A percentile compares a stretch with the other conserved stretches of the same genome.
These are phyloP conservation scores for Sitobion miscanthi DNA, from an alignment of 1,140 invertebrate genomes.

Conservation along the genomic window DNA sequence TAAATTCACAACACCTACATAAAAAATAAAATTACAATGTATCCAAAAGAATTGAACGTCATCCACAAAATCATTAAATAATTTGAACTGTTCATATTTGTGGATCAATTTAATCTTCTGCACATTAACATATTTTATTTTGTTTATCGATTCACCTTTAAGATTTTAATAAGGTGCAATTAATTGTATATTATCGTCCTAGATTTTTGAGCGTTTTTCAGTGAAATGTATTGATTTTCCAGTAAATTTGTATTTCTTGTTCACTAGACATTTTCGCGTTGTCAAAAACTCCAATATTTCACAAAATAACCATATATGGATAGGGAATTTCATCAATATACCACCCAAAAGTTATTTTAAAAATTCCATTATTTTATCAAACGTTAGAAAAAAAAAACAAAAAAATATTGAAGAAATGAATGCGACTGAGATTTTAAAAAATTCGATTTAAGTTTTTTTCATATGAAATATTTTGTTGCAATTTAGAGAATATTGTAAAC, in stretches of 20 bases:
- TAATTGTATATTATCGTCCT: neutral
- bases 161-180: neutral
- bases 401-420: too few species aligned
- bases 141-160: neutral
- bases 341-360: neutral
- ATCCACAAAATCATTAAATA: too few species aligned
- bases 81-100: neutral
- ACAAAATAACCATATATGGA: neutral
- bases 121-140: neutral
- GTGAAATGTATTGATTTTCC: neutral
- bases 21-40: neutral
- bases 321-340: neutral
- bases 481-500: neutral
- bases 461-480: neutral
- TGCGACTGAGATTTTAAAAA: too few species aligned
- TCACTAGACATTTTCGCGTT: neutral
- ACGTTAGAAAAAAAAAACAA: too few species aligned
- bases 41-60: neutral
- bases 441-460: neutral
- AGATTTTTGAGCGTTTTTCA: neutral
- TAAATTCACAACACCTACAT: neutral
- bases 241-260: neutral
- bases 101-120: neutral
- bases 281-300: neutral
- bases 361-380: neutral